A percentile compares a stretch with the other conserved stretches of the same genome.
These are phyloP conservation scores for zebrafish (Danio rerio) DNA, from an alignment of 2,113 vertebrate genomes.

Conservation along the genomic window DNA sequence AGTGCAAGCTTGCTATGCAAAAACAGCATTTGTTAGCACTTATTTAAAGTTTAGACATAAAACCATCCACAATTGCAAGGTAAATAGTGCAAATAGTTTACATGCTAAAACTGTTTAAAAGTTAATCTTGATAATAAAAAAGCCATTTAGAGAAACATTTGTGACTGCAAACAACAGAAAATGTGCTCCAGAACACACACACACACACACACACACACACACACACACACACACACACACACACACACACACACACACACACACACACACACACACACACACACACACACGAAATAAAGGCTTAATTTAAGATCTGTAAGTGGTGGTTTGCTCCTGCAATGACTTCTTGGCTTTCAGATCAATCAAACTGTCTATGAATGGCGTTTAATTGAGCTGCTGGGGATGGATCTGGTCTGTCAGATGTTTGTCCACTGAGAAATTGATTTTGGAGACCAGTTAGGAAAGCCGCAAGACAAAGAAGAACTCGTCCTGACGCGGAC, in stretches of 20 bases:
- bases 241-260: constrained; percentile 19
- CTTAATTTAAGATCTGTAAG: constrained; percentile 49
- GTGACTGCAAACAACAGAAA: too few species aligned
- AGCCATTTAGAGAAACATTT: too few species aligned
- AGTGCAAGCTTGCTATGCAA: too few species aligned
- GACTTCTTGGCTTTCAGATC: constrained; percentile 55
- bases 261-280: constrained; percentile 18
- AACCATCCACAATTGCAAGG: too few species aligned
- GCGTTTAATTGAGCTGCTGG: constrained; percentile 59
- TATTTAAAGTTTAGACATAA: too few species aligned
- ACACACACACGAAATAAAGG: constrained; percentile 32
- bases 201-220: constrained; percentile 14
- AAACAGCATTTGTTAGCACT: too few species aligned
- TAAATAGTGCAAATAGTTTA: too few species aligned
- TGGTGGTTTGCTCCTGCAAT: constrained; percentile 40
- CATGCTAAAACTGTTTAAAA: too few species aligned
- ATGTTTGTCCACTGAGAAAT: constrained; percentile 60
- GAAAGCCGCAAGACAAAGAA: constrained; percentile 54
- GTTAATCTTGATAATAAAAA: too few species aligned
- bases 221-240: constrained; percentile 17
- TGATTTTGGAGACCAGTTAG: constrained; percentile 58
- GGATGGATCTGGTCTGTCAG: constrained; percentile 59
- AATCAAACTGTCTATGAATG: constrained; percentile 59
- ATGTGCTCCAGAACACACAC: not conserved
- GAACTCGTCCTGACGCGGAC: constrained; percentile 52